phyloP scores from a whole-genome alignment of 2,797 vertebrate genomes.

The Tragelaphus oryx region DNA sequence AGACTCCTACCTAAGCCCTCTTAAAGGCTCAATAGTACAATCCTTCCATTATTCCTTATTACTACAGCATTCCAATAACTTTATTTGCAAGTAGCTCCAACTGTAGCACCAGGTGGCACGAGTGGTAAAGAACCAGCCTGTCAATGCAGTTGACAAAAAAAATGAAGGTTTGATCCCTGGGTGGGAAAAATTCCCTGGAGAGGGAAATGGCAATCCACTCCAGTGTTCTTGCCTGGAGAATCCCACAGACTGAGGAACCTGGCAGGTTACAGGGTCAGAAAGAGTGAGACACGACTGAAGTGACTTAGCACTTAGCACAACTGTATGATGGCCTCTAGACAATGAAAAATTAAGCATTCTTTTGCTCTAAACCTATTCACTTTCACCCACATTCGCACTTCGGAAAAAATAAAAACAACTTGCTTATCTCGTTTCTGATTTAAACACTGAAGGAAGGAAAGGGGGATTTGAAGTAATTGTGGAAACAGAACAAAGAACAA shows the following conservation, averaged over 20 bases:
- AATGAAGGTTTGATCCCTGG: background rate
- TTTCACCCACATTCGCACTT: background rate
- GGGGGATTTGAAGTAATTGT: constrained; percentile 23
- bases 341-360: constrained; percentile 19
- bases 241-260: background rate
- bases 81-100: background rate
- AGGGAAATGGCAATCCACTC: background rate
- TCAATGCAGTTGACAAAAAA: background rate
- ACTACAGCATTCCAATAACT: background rate
- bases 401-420: background rate
- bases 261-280: background rate
- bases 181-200: background rate
- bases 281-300: background rate
- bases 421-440: constrained; percentile 26
- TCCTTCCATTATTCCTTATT: background rate
- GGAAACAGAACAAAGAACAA: constrained; percentile 22
- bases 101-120: background rate
- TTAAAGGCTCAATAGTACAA: background rate
- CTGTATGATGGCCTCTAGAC: background rate
- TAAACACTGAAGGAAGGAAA: constrained; percentile 29
- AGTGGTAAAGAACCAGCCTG: background rate
- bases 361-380: background rate
- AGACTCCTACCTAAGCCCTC: background rate
- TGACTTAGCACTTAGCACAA: background rate
- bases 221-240: background rate